A percentile compares a stretch with the other conserved stretches of the same genome.
These are phyloP conservation scores for Criorhina ranunculi DNA, from an alignment of 2,888 invertebrate species.

Conservation along the genomic window DNA sequence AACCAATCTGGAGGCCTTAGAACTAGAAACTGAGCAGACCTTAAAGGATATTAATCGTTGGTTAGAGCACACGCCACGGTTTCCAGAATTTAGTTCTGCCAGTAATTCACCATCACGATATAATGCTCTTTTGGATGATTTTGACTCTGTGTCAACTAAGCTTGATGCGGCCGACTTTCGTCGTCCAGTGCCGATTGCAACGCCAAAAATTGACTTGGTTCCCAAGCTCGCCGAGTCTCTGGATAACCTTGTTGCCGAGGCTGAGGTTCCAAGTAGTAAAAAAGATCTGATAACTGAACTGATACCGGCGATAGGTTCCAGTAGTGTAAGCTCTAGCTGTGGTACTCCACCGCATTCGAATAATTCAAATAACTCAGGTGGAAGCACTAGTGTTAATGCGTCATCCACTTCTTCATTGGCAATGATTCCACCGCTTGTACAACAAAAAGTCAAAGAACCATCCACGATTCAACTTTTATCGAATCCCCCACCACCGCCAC, in stretches of 20 bases:
- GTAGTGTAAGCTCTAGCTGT: conserved; percentile 82
- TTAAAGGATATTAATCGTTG: conserved; percentile 94
- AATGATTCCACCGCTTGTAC: conserved; percentile 74
- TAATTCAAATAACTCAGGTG: conserved; percentile 82
- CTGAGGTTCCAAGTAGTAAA: conserved; percentile 78
- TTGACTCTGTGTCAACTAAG: conserved; percentile 84
- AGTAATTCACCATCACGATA: conserved; percentile 91
- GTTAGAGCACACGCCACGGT: conserved; percentile 93
- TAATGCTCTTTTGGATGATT: conserved; percentile 88
- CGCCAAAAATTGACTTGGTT: conserved; percentile 83
- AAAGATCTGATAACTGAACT: conserved; percentile 79
- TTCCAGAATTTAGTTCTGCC: conserved; percentile 90
- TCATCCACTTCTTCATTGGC: conserved; percentile 63
- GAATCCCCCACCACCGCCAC: conserved; percentile 83
- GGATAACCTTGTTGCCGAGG: conserved; percentile 85
- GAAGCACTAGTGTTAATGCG: conserved; percentile 80
- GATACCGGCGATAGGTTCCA: conserved; percentile 77
- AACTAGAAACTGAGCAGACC: conserved; percentile 88
- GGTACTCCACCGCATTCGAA: conserved; percentile 83
- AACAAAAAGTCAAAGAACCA: conserved; percentile 82
- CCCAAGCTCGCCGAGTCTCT: conserved; percentile 85
- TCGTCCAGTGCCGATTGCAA: conserved; percentile 84
- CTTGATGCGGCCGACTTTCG: conserved; percentile 84
- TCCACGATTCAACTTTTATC: conserved; percentile 82
- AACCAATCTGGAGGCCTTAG: conserved; percentile 87